A percentile compares a stretch with the other conserved stretches of the same genome.
Conservation (phyloP, 2,113 vertebrate genomes). For the Sinocyclocheilus rhinocerous region DNA sequence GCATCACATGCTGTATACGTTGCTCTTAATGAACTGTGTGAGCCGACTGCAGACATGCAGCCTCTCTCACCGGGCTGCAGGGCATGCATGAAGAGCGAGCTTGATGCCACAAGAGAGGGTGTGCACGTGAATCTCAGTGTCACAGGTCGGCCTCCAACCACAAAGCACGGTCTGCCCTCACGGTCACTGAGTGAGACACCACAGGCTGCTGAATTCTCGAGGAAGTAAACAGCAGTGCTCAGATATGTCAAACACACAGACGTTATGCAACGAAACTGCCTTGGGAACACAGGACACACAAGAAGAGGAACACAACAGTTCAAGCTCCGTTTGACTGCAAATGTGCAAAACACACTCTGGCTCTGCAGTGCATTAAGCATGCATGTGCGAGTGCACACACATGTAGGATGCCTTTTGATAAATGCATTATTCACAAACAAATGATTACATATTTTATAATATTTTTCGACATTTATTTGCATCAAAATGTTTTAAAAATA, state of each 20-base stretch:
- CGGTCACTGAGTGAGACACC: slow-evolving; percentile 25
- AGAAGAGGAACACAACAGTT: slow-evolving; percentile 41
- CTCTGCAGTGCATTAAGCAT: not conserved
- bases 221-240: slow-evolving; percentile 49
- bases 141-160: not conserved
- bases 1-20: not conserved
- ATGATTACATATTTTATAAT: not conserved
- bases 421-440: slow-evolving; percentile 1
- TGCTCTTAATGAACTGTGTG: not conserved
- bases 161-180: not conserved
- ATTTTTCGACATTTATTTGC: not conserved
- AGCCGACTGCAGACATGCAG: not conserved
- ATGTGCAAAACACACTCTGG: slow-evolving; percentile 7
- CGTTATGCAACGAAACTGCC: slow-evolving; percentile 49
- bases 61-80: slow-evolving; percentile 7
- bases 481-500: not conserved
- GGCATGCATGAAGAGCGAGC: slow-evolving; percentile 10
- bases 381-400: not conserved
- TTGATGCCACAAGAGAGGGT: not conserved
- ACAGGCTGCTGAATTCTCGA: slow-evolving; percentile 35
- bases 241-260: slow-evolving; percentile 47
- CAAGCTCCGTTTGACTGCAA: slow-evolving; percentile 28
- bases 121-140: slow-evolving; percentile 5
- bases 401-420: not conserved
- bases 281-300: slow-evolving; percentile 49